phyloP scores from a whole-genome alignment of 2,113 vertebrate genomes.

The Atractosteus spatula region DNA sequence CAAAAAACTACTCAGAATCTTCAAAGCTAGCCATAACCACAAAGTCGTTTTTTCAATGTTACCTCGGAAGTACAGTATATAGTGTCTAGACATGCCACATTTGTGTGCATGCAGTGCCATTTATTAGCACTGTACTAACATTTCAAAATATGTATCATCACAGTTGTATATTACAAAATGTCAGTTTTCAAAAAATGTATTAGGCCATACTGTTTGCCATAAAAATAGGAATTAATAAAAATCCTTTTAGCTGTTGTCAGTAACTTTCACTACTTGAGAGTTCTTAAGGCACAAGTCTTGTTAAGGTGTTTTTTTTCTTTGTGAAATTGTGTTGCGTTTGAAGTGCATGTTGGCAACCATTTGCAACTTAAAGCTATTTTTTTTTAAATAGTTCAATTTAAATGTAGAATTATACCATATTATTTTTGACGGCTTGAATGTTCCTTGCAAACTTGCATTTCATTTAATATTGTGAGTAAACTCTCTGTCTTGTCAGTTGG shows the following conservation, averaged over 20 bases:
- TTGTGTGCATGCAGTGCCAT: constrained; percentile 3
- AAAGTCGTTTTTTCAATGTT: constrained; percentile 15
- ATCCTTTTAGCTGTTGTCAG: constrained; percentile 34
- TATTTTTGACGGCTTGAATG: constrained; percentile 72
- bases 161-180: constrained; percentile 25
- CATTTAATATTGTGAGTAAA: constrained; percentile 69
- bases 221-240: background rate
- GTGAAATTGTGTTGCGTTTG: constrained; percentile 42
- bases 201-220: constrained; percentile 3
- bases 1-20: no score
- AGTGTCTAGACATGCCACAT: constrained; percentile 1
- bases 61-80: constrained; percentile 21
- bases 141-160: constrained; percentile 20
- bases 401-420: constrained; percentile 39
- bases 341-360: constrained; percentile 52
- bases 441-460: constrained; percentile 64
- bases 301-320: constrained; percentile 33
- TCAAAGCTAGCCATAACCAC: no score
- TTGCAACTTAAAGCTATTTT: constrained; percentile 41
- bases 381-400: constrained; percentile 30
- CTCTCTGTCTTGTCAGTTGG: constrained; percentile 68
- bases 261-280: constrained; percentile 23
- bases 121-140: constrained; percentile 21
- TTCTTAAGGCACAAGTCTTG: constrained; percentile 45
- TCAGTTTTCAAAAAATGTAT: background rate